Base-by-base conservation (phyloP, 2,797 vertebrate genomes). In the Sphenodon punctatus region DNA sequence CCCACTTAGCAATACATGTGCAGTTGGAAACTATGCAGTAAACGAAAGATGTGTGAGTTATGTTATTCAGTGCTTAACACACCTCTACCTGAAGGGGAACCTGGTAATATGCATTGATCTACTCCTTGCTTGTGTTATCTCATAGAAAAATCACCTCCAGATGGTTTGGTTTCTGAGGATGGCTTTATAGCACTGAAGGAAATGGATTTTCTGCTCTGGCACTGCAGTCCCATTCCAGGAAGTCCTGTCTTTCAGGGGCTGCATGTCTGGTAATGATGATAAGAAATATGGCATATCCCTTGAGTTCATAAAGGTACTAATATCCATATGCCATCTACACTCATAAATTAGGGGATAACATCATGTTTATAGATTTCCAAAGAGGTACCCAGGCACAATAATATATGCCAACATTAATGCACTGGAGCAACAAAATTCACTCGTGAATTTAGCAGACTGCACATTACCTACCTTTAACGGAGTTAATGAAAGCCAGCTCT, bases 91-190 rank as follows among this genome's bases (percentile, higher is more conserved):
- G 45, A 71, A 59, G 69, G 25, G 16, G 10, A n/a, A 51, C 36
- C 23, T 39, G 51, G 3, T 49, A 32, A 72, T 56, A 15, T 9
- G 67, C 3, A 27, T 61, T 45, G 59, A 64, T 48, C n/a, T 84
- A 32, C 25, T 20, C 56, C 39, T n/a, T n/a, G n/a, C n/a, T n/a
- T n/a, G n/a, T n/a, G n/a, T n/a, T n/a, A n/a, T n/a, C n/a, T n/a
- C n/a, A n/a, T n/a, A n/a, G n/a, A n/a, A n/a, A n/a, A n/a, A n/a
- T n/a, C n/a, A n/a, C 3, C 27, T 42, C 22, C 51, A 53, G n/a
- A n/a, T 27, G 56, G 36, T 9, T 70, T 53, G 51, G 32, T 76
- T 88, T 83, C 60, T 67, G 68, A 61, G 68, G 80, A 82, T 70
- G 41, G 14, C 13, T 51, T 86, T 41, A 42, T 20, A 75, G 10